Evolutionary conservation across 2,888 invertebrate species (phyloP), one percentile per base, ranked within the genome.

Genomic region (Schrankia costaestrigalis): DNA sequence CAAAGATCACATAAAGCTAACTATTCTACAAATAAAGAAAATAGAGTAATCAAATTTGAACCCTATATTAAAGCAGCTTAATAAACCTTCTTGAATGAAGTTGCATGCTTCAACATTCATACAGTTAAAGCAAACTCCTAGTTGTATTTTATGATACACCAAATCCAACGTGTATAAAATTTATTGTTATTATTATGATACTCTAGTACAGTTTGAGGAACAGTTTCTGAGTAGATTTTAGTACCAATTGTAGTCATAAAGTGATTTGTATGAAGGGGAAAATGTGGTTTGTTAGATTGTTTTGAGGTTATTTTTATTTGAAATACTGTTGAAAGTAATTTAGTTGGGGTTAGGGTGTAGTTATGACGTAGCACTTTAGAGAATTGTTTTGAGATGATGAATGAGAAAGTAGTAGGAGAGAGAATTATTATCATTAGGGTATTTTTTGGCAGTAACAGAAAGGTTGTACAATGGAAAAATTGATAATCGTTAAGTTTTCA

Each of bases 181-280:
- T 83, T 84, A 84, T 67, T 68, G 78, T 81, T 84, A 83, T 82
- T 78, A 81, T 78, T 78, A 83, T 81, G 72, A 73, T 69, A 50
- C 31, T 58, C 50, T 56, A 72, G 76, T 77, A 79, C 75, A 75
- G 78, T 74, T 69, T 48, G 45, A 56, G 62, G 61, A 66, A 70
- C 61, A 69, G 39, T 43, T 37, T 28, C 11, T 51, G 69, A 67
- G 69, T 70, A 69, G 63, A 66, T 73, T 75, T 76, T 73, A 77
- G 65, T 73, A 66, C 60, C 75, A 71, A 74, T 62, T 64, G 67
- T 67, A 63, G 75, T 70, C 64, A 68, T 73, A 74, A 80, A 78
- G 73, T 78, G 74, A 81, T 81, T 78, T 76, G 77, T 76, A 56
- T 56, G 29, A 41, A 65, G 71, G 71, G 63, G 50, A 40, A 37